Base-by-base conservation (phyloP, 2,797 vertebrate genomes). In the Neostethus bicornis region DNA sequence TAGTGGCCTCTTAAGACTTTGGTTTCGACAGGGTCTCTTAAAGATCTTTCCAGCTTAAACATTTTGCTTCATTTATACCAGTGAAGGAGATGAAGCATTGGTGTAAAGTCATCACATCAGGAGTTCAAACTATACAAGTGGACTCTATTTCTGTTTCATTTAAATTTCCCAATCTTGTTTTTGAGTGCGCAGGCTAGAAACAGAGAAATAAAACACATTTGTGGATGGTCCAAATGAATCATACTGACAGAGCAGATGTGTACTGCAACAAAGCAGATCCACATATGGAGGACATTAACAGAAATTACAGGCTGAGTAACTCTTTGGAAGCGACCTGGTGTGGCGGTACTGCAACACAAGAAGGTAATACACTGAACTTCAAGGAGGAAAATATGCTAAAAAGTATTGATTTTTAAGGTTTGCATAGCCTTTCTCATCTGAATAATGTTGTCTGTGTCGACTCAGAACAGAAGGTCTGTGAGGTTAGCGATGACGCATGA, bases 251-350 rank as follows among this genome's bases (percentile, higher is more conserved):
- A 73, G 63, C 73, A 70, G 67, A 72, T 78, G 72, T 58, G 51
- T n/a, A n/a, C 50, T 44, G 38, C 35, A 57, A 31, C 69, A 65
- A 78, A 65, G 56, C 32, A 4, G 29, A 49, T 55, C 28, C 70
- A 56, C 78, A 77, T 63, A 42, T 79, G 82, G 80, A 65, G 72
- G 17, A 37, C 8, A 54, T 73, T 81, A 28, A 50, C 1, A 51
- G 49, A 62, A 77, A 77, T 61, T 14, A 66, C 26, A 28, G 39
- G 45, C 53, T 64, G 14, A 56, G 47, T 31, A 34, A 25, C 46
- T 51, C 46, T 74, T 49, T 58, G 46, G 16, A 16, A 56, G 49
- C 46, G 62, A 75, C 75, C 75, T 80, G 62, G 37, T 60, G 50
- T 60, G 38, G 20, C 60, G 47, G 37, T 45, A 56, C 70, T 55